Evolutionary conservation across 1,140 invertebrate species (phyloP), one percentile per base, ranked within the genome.

Genomic region (Colletes gigas): DNA sequence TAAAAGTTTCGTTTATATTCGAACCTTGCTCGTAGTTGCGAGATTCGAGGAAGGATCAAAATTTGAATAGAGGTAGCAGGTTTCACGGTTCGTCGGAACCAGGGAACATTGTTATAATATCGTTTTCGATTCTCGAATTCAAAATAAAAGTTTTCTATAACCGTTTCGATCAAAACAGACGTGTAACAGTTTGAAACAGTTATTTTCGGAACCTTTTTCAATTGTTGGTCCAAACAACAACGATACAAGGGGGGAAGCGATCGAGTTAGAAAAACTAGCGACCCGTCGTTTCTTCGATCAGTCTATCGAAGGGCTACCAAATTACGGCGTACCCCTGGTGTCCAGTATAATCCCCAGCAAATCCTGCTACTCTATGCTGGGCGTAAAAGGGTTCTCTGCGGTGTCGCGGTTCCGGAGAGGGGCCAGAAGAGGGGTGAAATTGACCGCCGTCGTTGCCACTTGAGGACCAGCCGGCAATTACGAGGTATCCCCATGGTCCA

Each of bases 401-500:
- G 85, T 77, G 82, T 82, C 86, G 86, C 85, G 85, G 84, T 87
- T 82, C 68, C 75, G 50, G 59, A 63, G 44, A 72, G 68, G 74
- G 55, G 57, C 71, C 52, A 57, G 68, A 52, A 57, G 57, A 65
- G 78, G 88, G 79, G 79, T 85, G 88, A 88, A 88, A 89, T 89
- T 89, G 88, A 89, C 88, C 88, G 81, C 59, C 83, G 85, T 83
- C 86, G 86, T 87, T 89, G 88, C 83, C 88, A 89, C 88, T 89
- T 86, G 86, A 89, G 83, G 78, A 89, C 86, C 88, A 78, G 69
- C 76, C 83, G 79, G 83, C 82, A 89, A 89, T 88, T 89, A 89
- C 88, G 71, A 85, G 78, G 77, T 66, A 87, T 89, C 88, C 85
- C 85, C 84, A 89, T 85, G 88, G 88, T 83, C 87, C 86, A 84